phyloP scores from a whole-genome alignment of 2,888 invertebrate species.

The Plebejus argus region DNA sequence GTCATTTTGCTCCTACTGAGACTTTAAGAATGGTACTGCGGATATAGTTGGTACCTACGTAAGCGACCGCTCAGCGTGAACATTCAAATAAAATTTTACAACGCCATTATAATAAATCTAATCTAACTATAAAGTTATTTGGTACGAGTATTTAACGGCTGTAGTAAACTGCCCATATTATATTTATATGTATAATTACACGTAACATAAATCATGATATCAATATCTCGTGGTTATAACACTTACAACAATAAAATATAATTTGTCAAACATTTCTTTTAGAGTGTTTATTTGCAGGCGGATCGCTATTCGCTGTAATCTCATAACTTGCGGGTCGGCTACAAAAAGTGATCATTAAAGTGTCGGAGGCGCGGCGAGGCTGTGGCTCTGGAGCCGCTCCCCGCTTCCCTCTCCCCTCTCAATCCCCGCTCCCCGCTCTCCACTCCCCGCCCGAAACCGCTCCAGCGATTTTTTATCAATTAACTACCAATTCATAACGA shows the following conservation, averaged over 20 bases:
- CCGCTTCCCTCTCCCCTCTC: constrained; percentile 58
- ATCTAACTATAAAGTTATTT: background rate
- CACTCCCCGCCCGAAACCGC: constrained; percentile 68
- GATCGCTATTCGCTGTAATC: background rate
- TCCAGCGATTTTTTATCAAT: constrained; percentile 72
- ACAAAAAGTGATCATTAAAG: constrained; percentile 79
- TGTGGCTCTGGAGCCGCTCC: constrained; percentile 53
- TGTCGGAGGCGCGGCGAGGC: constrained; percentile 70
- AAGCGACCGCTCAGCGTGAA: no score
- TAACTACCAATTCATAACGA: constrained; percentile 68
- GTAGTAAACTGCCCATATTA: background rate
- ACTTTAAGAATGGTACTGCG: no score
- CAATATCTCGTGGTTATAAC: background rate
- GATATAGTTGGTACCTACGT: no score
- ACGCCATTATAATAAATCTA: background rate
- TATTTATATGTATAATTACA: background rate
- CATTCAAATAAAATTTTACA: background rate
- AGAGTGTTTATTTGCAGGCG: background rate
- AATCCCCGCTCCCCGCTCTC: constrained; percentile 66
- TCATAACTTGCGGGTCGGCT: constrained; percentile 40
- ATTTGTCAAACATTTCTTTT: background rate
- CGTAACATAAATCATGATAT: background rate
- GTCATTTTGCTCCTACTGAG: no score
- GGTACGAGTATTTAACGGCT: background rate
- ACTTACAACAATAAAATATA: background rate